Percentiles rank a stretch among this genome's conserved stretches.
These are phyloP conservation scores for Aphrocallistes beatrix DNA, from an alignment of 37 sponge, comb jelly and placozoan species.

Conservation along the genomic window DNA sequence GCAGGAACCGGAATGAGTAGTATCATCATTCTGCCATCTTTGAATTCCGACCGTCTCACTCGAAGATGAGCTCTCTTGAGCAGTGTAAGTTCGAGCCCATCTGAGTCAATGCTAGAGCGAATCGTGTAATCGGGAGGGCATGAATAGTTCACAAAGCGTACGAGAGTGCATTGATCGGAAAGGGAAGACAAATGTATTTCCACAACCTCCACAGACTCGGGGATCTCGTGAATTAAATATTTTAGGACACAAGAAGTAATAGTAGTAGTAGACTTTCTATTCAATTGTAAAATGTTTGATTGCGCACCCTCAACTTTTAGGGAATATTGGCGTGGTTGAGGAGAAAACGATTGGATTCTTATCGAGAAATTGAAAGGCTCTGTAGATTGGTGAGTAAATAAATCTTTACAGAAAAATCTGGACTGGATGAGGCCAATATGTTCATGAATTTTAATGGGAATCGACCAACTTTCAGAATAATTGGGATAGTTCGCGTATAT, in stretches of 20 bases:
- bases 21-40: neutral
- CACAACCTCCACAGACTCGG: neutral
- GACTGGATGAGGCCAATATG: neutral
- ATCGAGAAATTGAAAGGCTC: neutral
- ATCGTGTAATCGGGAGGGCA: neutral
- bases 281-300: neutral
- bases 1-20: neutral
- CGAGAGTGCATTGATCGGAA: neutral
- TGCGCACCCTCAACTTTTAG: neutral
- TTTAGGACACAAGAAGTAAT: neutral
- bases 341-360: neutral
- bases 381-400: neutral
- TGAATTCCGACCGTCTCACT: neutral
- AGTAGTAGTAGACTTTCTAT: neutral
- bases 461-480: neutral
- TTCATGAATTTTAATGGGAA: neutral
- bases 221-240: neutral
- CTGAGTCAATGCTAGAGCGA: neutral
- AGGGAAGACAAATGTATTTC: neutral
- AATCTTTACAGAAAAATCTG: neutral
- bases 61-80: neutral
- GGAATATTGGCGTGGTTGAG: neutral
- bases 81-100: neutral
- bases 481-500: neutral
- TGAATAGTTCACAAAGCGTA: neutral